Conservation (phyloP, 2,113 vertebrate species). For the Strix uralensis region DNA sequence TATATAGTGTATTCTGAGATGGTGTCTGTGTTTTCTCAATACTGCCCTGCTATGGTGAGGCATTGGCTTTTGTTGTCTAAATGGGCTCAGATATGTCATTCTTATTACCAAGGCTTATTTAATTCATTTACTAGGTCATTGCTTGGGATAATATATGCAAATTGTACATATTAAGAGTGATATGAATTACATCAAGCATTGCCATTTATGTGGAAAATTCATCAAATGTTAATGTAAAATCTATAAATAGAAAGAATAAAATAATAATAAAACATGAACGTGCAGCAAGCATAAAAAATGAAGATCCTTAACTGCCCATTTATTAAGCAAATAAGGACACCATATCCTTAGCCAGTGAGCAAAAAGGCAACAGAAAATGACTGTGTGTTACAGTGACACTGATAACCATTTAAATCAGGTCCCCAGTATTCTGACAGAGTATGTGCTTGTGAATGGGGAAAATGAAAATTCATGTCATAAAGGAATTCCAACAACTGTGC, state of each 20-base stretch:
- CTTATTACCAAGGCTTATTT: constrained; percentile 54
- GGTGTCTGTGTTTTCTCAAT: not conserved
- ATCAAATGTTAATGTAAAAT: constrained; percentile 64
- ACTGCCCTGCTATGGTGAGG: not conserved
- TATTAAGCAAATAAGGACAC: constrained; percentile 54
- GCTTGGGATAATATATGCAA: constrained; percentile 66
- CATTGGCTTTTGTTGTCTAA: constrained; percentile 36
- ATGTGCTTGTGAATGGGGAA: not conserved
- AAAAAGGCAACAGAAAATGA: constrained; percentile 18
- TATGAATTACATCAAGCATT: constrained; percentile 51
- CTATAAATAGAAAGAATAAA: constrained; percentile 67
- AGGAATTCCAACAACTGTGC: not conserved
- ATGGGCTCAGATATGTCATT: constrained; percentile 22
- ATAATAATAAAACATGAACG: constrained; percentile 53
- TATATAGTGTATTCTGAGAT: not conserved
- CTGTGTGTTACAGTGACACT: not conserved
- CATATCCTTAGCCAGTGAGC: not conserved
- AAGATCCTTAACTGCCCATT: constrained; percentile 56
- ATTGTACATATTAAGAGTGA: constrained; percentile 60
- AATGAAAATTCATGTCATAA: constrained; percentile 20
- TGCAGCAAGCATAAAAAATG: constrained; percentile 50
- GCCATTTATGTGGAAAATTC: constrained; percentile 54
- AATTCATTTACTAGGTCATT: constrained; percentile 64
- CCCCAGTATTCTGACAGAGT: not conserved
- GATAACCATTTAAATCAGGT: constrained; percentile 24